Evolutionary conservation across 1,140 invertebrate genomes (phyloP).

Genomic region (Drosophila prosaltans): DNA sequence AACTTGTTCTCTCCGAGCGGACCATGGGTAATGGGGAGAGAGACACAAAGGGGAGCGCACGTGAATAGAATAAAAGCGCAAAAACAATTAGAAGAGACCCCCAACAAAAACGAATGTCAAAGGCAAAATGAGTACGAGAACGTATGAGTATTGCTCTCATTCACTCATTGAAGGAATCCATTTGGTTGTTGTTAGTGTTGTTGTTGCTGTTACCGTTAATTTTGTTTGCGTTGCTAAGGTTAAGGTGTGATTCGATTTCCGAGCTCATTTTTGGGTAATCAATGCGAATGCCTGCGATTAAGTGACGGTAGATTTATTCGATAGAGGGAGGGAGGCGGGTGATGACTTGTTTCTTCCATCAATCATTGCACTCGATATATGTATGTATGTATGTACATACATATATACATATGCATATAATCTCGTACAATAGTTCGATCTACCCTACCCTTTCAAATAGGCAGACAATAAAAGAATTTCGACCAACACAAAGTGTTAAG

Average conservation of each 20-base stretch:
- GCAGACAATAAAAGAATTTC: too few species aligned
- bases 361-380: slow-evolving; percentile 17
- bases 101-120: slow-evolving; percentile 11
- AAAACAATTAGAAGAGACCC: slow-evolving; percentile 20
- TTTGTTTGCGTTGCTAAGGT: slow-evolving; percentile 20
- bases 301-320: not conserved
- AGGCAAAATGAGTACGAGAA: slow-evolving; percentile 7
- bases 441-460: too few species aligned
- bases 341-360: not conserved
- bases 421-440: not conserved
- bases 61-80: slow-evolving; percentile 34
- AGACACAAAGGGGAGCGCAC: slow-evolving; percentile 20
- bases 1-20: not conserved
- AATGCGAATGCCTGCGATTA: slow-evolving; percentile 19
- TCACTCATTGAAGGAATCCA: not conserved
- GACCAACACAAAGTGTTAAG: too few species aligned
- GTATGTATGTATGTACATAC: slow-evolving; percentile 13
- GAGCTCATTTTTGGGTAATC: not conserved
- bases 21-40: not conserved
- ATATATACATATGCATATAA: not conserved
- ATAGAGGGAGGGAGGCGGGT: too few species aligned
- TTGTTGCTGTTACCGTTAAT: not conserved
- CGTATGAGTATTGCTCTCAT: not conserved
- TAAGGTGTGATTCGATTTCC: slow-evolving; percentile 16
- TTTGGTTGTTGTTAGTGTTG: not conserved